Percentiles rank a stretch among this genome's conserved stretches.
These are phyloP conservation scores for Plodia interpunctella DNA, from an alignment of 1,140 invertebrate genomes.

Conservation along the genomic window DNA sequence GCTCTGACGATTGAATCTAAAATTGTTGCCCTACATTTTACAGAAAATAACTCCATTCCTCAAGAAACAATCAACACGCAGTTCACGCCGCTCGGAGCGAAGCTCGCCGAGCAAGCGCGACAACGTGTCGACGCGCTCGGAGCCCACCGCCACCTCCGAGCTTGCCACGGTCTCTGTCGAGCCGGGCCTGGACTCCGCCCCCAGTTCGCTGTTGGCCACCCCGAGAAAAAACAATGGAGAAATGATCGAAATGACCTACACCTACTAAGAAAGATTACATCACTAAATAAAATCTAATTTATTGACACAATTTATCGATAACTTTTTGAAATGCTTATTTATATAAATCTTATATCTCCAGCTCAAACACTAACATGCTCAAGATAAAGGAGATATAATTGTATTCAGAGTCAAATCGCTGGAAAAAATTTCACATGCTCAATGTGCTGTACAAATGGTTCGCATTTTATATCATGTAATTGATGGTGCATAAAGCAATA, in stretches of 20 bases:
- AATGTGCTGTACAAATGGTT: no score
- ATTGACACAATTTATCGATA: no score
- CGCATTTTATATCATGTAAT: no score
- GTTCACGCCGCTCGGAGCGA: constrained; percentile 18
- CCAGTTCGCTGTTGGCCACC: constrained; percentile 42
- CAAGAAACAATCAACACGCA: constrained; percentile 32
- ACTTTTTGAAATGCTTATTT: no score
- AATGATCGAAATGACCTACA: constrained; percentile 25
- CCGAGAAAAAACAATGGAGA: constrained; percentile 31
- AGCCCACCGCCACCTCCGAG: constrained; percentile 57
- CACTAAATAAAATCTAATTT: background rate
- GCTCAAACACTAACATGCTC: no score
- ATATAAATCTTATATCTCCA: no score
- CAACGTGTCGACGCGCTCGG: constrained; percentile 44
- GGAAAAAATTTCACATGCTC: no score
- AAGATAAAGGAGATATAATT: no score
- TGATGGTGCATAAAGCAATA: no score
- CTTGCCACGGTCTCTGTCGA: constrained; percentile 57
- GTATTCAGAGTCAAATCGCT: no score
- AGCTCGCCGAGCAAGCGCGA: constrained; percentile 46
- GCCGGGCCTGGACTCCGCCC: constrained; percentile 46
- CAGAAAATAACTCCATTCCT: constrained; percentile 58
- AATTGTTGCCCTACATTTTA: constrained; percentile 25
- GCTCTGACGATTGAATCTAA: no score
- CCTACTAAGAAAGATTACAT: constrained; percentile 10